Conservation (phyloP, 2,888 invertebrate genomes). For the Ectemnius lituratus region DNA sequence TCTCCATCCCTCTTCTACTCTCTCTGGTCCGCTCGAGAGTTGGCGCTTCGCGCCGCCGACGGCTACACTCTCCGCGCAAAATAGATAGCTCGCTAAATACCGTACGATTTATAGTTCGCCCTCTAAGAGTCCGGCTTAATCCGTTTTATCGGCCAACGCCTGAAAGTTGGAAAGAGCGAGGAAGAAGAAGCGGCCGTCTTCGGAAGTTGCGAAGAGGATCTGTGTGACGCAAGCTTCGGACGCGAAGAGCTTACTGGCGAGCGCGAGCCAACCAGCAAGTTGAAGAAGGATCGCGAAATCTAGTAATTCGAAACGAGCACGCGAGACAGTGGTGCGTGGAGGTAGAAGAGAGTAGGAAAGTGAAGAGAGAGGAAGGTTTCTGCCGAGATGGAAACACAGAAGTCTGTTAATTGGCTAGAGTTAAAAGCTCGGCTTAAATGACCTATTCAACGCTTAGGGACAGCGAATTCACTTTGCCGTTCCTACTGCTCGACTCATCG, state of each 20-base stretch:
- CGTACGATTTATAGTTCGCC: constrained; percentile 5
- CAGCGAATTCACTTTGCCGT: constrained; percentile 47
- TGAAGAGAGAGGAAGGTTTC: background rate
- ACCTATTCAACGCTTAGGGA: constrained; percentile 60
- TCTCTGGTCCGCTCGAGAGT: background rate
- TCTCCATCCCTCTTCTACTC: too few relatives aligned
- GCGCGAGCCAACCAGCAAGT: too few relatives aligned
- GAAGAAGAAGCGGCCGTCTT: background rate
- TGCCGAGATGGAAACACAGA: constrained; percentile 38
- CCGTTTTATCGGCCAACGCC: constrained; percentile 8
- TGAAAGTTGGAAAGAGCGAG: background rate
- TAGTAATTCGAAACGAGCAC: background rate
- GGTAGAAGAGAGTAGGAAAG: background rate
- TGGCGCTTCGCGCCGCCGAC: constrained; percentile 1
- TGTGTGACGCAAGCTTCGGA: background rate
- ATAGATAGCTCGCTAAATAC: constrained; percentile 7
- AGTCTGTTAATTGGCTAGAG: constrained; percentile 64
- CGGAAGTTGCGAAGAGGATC: background rate
- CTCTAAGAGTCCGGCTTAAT: background rate
- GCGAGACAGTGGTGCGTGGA: constrained; percentile 3
- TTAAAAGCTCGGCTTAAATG: constrained; percentile 67
- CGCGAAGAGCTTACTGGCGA: background rate
- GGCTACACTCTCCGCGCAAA: constrained; percentile 1
- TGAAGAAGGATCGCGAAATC: too few relatives aligned
- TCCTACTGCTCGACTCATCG: constrained; percentile 15